A percentile compares a stretch with the other conserved stretches of the same genome.
Conservation (phyloP, 30 jellyfish, hydroid and myxozoan genomes). For the Pseudorhiza aurosa region DNA sequence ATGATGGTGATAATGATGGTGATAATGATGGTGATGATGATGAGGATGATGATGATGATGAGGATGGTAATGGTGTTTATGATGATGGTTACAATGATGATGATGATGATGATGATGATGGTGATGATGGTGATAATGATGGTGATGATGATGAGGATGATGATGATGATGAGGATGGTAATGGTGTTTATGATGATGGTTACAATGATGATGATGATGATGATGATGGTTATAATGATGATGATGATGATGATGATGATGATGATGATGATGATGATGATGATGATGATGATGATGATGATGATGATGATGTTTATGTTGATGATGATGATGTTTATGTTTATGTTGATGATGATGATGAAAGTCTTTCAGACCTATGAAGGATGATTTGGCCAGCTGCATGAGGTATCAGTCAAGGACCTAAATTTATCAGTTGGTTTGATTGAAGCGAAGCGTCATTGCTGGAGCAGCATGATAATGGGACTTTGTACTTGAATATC, state of each 20-base stretch:
- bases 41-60: not conserved
- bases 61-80: not conserved
- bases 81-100: not conserved
- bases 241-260: not conserved
- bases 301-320: not conserved
- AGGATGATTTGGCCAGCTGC: too few species aligned
- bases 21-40: not conserved
- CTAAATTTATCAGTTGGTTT: too few species aligned
- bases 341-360: not conserved
- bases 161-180: not conserved
- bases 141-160: not conserved
- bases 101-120: not conserved
- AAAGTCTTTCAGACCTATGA: too few species aligned
- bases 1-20: not conserved
- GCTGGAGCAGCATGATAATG: too few species aligned
- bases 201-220: not conserved
- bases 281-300: not conserved
- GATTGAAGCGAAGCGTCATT: too few species aligned
- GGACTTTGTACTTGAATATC: too few species aligned
- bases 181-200: not conserved
- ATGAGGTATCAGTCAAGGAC: too few species aligned
- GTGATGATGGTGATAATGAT: not conserved
- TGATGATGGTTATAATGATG: not conserved
- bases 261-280: not conserved
- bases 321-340: not conserved